Percentiles rank a stretch among this genome's conserved stretches.
Conservation (phyloP, 1,140 invertebrate genomes). For the Saxidomus purpurata region DNA sequence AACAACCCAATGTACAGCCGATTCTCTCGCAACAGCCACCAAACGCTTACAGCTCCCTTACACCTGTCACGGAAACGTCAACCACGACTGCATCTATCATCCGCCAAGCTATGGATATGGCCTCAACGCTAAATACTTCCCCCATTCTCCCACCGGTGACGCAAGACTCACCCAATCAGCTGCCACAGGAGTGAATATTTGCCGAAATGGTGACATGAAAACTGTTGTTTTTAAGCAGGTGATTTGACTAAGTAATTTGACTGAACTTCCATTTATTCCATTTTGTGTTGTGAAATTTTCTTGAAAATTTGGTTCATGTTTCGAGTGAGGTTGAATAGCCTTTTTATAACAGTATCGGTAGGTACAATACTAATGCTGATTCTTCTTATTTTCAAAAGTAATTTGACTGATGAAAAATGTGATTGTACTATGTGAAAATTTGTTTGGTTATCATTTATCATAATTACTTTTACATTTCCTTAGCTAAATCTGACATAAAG, state of each 20-base stretch:
- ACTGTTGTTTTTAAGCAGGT: constrained; percentile 7
- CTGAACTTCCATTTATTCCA: no score
- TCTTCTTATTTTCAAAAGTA: constrained; percentile 16
- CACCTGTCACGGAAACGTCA: constrained; percentile 24
- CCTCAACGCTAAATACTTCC: constrained; percentile 30
- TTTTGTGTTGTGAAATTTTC: constrained; percentile 34
- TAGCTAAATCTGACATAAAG: constrained; percentile 34
- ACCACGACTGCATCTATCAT: constrained; percentile 39
- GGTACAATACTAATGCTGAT: constrained; percentile 15
- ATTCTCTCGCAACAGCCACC: constrained; percentile 35
- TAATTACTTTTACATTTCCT: constrained; percentile 14
- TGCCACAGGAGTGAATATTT: constrained; percentile 34
- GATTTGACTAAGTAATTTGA: constrained; percentile 29
- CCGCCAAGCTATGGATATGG: constrained; percentile 39
- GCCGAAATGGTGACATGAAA: constrained; percentile 19
- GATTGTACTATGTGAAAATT: constrained; percentile 44
- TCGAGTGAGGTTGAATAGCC: constrained; percentile 34
- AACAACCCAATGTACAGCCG: constrained; percentile 52
- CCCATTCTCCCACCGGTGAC: constrained; percentile 18
- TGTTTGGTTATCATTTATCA: constrained; percentile 38
- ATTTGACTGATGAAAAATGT: constrained; percentile 21
- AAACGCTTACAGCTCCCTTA: constrained; percentile 16
- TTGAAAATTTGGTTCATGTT: constrained; percentile 27
- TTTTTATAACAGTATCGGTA: constrained; percentile 18
- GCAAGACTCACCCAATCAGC: constrained; percentile 34